Percentiles rank a stretch among this genome's conserved stretches.
These are phyloP conservation scores for Zhengitettix transpicula DNA, from an alignment of 2,888 invertebrate species.

Conservation along the genomic window DNA sequence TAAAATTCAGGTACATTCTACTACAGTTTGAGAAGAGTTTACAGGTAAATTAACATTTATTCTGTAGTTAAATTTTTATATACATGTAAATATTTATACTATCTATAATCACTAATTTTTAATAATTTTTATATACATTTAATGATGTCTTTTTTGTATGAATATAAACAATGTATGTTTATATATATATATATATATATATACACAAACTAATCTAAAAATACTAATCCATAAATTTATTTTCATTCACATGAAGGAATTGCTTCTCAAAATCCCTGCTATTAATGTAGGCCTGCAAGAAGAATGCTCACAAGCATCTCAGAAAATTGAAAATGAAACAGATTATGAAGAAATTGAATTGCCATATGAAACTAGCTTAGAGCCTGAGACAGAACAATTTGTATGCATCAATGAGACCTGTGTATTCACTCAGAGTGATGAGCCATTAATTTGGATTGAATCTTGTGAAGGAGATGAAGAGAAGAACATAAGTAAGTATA, in stretches of 20 bases:
- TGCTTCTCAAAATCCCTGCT: conserved; percentile 2
- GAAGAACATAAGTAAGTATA: background rate
- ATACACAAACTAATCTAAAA: too few relatives aligned
- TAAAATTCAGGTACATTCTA: conserved; percentile 8
- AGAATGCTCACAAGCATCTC: conserved; percentile 1
- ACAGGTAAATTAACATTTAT: conserved; percentile 1
- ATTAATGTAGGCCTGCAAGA: conserved; percentile 2
- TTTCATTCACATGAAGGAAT: conserved; percentile 2
- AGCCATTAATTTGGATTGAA: conserved; percentile 2
- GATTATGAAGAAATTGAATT: background rate
- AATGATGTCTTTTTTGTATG: too few relatives aligned
- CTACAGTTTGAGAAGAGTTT: conserved; percentile 9
- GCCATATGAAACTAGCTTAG: background rate
- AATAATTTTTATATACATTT: too few relatives aligned
- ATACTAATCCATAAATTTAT: background rate
- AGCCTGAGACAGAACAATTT: conserved; percentile 1
- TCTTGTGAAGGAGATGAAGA: background rate
- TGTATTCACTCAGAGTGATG: conserved; percentile 1
- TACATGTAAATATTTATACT: background rate
- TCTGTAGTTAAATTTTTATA: background rate
- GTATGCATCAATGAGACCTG: conserved; percentile 2
- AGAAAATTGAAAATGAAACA: background rate
- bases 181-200: too few relatives aligned
- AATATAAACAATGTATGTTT: too few relatives aligned
- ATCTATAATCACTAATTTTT: too few relatives aligned